A percentile compares a stretch with the other conserved stretches of the same genome.
Evolutionary conservation across 2,888 invertebrate species (phyloP).

Genomic region (Cephonodes hylas): DNA sequence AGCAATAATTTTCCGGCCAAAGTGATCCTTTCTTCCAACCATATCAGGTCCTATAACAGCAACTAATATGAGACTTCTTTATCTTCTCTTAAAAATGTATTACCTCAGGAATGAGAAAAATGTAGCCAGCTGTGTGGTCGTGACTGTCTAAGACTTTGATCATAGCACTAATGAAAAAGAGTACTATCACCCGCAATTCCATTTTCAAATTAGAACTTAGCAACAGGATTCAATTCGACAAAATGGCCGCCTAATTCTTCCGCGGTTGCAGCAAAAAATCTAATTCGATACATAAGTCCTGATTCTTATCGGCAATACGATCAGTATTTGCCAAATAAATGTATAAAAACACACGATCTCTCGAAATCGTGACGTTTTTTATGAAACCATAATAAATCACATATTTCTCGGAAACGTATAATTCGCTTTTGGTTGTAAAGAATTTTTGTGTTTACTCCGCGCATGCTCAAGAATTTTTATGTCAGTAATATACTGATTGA

Average conservation of each 20-base stretch:
- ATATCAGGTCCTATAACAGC: too few relatives aligned
- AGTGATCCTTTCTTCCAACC: too few relatives aligned
- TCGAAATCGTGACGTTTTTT: conserved; percentile 7
- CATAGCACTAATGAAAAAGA: too few relatives aligned
- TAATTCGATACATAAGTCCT: neutral
- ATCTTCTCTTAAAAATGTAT: too few relatives aligned
- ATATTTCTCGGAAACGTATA: conserved; percentile 5
- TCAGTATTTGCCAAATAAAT: conserved; percentile 6
- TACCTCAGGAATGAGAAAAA: too few relatives aligned
- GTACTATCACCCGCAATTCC: too few relatives aligned
- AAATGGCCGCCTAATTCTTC: conserved; percentile 9
- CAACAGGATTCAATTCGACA: neutral
- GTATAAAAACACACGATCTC: conserved; percentile 2
- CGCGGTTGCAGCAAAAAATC: neutral
- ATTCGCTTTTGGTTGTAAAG: neutral
- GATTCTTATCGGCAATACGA: neutral
- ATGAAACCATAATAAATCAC: conserved; percentile 1
- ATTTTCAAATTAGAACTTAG: too few relatives aligned
- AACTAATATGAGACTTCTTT: too few relatives aligned
- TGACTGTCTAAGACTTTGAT: too few relatives aligned
- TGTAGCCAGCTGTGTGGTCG: too few relatives aligned
- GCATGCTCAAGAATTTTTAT: neutral
- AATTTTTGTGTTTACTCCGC: neutral
- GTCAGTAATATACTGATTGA: too few relatives aligned
- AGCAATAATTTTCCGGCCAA: too few relatives aligned